Base-by-base conservation (phyloP, 2,113 vertebrate genomes). In the Brachyistius frenatus region DNA sequence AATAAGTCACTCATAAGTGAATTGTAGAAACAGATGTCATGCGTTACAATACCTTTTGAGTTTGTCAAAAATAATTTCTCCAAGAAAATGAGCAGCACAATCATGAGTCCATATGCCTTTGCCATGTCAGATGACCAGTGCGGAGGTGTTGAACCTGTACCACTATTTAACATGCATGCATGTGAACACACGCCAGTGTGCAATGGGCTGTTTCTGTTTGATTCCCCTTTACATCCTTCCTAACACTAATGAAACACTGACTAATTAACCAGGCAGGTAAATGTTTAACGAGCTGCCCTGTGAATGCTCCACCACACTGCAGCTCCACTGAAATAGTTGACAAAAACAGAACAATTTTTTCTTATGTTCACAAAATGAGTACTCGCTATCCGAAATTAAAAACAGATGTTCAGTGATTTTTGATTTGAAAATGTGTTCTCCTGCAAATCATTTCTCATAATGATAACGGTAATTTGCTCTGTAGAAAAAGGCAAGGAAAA, bases 221-320 rank as follows among this genome's bases (percentile, higher is more conserved):
- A 86, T 58, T 82, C 76, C 76, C 86, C 77, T 88, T 88, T 80
- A 86, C 86, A 89, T 84, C 80, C 84, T 86, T 78, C 62, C 81
- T 56, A 74, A 85, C 85, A 88, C 83, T 61, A 87, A 89, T 84
- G 76, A 86, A 91, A 89, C 89, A 91, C 88, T 83, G 83, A 93
- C 89, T 92, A 87, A 92, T 92, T 93, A 93, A 92, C 92, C 75
- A 80, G 84, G 56, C 47, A 65, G 47, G 93, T 94, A 68, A 92
- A 93, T 79, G 65, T 90, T 94, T 94, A 94, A 94, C 94, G 76
- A 71, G 66, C 2, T 13, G 39, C 13, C 6, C 33, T 65, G 55
- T 63, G 54, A 84, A 66, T 46, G 72, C 66, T 68, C 55, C 64
- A 50, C 14, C 55, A 57, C 75, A 53, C 3, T 63, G 58, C 69